These are phyloP conservation scores for Leucophenga maculata DNA, from an alignment of 2,888 invertebrate genomes.

Conservation along the genomic window DNA sequence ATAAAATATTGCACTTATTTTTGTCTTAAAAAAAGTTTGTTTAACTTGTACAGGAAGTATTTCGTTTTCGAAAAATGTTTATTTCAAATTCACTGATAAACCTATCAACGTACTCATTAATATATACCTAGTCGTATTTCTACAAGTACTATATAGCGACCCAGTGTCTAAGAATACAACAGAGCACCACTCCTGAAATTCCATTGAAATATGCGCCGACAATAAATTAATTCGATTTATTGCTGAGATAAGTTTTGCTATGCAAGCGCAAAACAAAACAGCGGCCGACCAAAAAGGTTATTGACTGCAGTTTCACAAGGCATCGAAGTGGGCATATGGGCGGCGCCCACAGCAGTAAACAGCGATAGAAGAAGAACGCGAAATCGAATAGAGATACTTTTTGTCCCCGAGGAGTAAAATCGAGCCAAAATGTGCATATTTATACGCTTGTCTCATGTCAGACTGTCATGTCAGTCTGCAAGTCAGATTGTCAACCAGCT, in stretches of 20 bases:
- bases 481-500: conserved; percentile 8
- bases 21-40: too few species aligned
- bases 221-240: conserved; percentile 71
- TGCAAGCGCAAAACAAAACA: conserved; percentile 12
- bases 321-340: neutral
- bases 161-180: neutral
- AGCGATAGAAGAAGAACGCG: neutral
- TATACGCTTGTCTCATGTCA: conserved; percentile 2
- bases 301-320: too few species aligned
- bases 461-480: conserved; percentile 7
- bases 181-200: conserved; percentile 32
- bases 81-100: conserved; percentile 45
- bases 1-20: too few species aligned
- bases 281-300: neutral
- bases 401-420: neutral
- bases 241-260: conserved; percentile 63
- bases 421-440: neutral
- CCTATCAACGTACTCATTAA: conserved; percentile 48
- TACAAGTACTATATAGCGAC: too few species aligned
- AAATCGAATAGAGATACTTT: neutral
- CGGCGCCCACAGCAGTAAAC: neutral
- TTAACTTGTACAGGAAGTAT: too few species aligned
- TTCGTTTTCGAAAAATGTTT: conserved; percentile 11
- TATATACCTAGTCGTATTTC: conserved; percentile 39
- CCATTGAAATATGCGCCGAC: conserved; percentile 61